Base-by-base conservation (phyloP, 2,888 invertebrate species). In the Agriopis leucophaearia region DNA sequence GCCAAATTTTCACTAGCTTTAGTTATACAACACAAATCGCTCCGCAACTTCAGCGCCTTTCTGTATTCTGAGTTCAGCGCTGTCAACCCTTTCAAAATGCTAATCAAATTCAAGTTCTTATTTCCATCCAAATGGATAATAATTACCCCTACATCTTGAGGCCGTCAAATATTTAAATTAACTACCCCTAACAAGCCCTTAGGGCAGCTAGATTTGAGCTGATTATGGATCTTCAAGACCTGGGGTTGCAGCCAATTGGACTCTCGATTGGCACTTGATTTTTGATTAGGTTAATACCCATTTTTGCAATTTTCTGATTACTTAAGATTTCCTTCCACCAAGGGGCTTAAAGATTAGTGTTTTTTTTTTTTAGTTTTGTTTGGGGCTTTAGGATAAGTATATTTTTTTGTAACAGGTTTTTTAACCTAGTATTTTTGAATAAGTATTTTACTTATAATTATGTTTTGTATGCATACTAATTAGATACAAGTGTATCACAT, bases 171-270 rank as follows among this genome's bases (percentile, higher is more conserved):
- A 74, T 90, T 87, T 81, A 91, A 87, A 88, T 87, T 86, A 87
- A 88, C 87, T 86, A 81, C 81, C 85, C 85, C 83, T 85, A 87
- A 88, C 88, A 84, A 79, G 78, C 79, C 75, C 83, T 81, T 84
- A 81, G 78, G 73, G 66, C 81, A 84, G 87, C 87, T 80, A 62
- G 75, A 84, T 89, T 88, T 77, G 68, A 86, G 86, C 82, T 84
- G 84, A 84, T 87, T 83, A 78, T 66, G 71, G 68, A 72, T 77
- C 79, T 81, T 81, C 71, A 84, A 78, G 81, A 81, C 79, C 81
- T 82, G 61, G 64, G 40, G 81, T 79, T 78, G 80, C 81, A 58
- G 58, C 51, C 72, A 80, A 85, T 85, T 82, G 80, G 80, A 77
- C 81, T 78, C 75, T 78, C 60, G 75, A 80, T 71, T 56, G 70